A percentile compares a stretch with the other conserved stretches of the same genome.
These are phyloP conservation scores for Hyles vespertilio DNA, from an alignment of 1,140 invertebrate species.

Conservation along the genomic window DNA sequence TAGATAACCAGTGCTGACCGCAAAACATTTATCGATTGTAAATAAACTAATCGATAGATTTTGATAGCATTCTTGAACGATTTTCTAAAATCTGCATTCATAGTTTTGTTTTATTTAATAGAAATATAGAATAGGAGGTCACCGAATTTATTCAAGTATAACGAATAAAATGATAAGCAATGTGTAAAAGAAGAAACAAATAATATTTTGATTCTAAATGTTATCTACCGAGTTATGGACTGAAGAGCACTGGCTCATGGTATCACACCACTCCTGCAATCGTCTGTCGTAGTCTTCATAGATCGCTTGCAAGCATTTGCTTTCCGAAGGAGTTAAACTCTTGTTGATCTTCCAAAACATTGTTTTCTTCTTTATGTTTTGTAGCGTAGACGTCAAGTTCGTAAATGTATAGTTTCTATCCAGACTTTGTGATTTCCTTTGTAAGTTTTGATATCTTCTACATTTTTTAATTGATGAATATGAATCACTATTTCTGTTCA, in stretches of 20 bases:
- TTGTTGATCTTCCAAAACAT: constrained; percentile 43
- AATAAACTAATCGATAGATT: background rate
- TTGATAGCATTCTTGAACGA: background rate
- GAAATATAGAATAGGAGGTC: constrained; percentile 10
- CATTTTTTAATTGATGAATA: constrained; percentile 35
- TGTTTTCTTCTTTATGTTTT: constrained; percentile 47
- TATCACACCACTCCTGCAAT: constrained; percentile 70
- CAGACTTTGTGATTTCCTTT: constrained; percentile 41
- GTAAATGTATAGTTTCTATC: constrained; percentile 36
- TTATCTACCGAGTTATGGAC: no score
- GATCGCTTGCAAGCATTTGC: constrained; percentile 64
- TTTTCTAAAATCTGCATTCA: background rate
- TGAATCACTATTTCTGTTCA: constrained; percentile 32
- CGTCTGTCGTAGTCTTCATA: constrained; percentile 69
- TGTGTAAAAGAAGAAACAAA: no score
- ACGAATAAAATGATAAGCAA: no score
- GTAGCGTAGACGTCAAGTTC: constrained; percentile 49
- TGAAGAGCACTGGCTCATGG: constrained; percentile 58
- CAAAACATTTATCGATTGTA: background rate
- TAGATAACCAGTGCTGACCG: no score
- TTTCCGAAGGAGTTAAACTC: constrained; percentile 43
- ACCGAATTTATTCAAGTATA: constrained; percentile 39
- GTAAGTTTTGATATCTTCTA: constrained; percentile 29
- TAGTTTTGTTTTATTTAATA: background rate
- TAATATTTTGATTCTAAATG: no score